phyloP scores from a whole-genome alignment of 2,888 invertebrate species.

The Aleiodes testaceus region DNA sequence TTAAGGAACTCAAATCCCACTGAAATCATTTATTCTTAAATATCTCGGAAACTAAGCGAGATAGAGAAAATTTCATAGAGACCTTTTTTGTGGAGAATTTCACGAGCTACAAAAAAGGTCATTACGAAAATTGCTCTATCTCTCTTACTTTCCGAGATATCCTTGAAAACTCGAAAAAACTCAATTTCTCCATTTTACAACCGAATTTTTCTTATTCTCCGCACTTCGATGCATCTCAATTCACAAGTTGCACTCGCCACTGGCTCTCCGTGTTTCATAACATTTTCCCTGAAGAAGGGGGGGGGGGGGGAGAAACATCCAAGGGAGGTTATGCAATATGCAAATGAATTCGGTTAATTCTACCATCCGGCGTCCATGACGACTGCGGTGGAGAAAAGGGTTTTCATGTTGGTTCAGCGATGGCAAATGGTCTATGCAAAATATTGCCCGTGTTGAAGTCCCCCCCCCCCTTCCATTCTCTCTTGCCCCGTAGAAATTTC shows the following conservation, averaged over 20 bases:
- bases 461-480: not conserved
- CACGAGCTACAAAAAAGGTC: too few species aligned
- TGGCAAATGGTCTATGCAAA: conserved; percentile 37
- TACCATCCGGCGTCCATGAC: conserved; percentile 32
- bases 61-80: too few species aligned
- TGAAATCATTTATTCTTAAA: too few species aligned
- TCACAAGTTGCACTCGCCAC: conserved; percentile 7
- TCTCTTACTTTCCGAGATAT: too few species aligned
- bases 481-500: conserved; percentile 2
- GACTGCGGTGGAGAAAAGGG: conserved; percentile 22
- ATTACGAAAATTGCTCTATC: too few species aligned
- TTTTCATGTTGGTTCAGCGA: conserved; percentile 26
- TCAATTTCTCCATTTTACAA: too few species aligned
- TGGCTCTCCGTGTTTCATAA: conserved; percentile 14
- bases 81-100: too few species aligned
- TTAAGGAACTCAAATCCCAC: too few species aligned
- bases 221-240: conserved; percentile 6
- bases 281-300: not conserved
- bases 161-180: too few species aligned
- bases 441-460: conserved; percentile 12
- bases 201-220: too few species aligned
- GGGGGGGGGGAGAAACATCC: not conserved
- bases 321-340: conserved; percentile 35
- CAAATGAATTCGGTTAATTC: conserved; percentile 42
- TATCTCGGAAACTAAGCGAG: too few species aligned